A percentile compares a stretch with the other conserved stretches of the same genome.
These are phyloP conservation scores for Zosterops lateralis DNA, from an alignment of 2,113 vertebrate species.

Conservation along the genomic window DNA sequence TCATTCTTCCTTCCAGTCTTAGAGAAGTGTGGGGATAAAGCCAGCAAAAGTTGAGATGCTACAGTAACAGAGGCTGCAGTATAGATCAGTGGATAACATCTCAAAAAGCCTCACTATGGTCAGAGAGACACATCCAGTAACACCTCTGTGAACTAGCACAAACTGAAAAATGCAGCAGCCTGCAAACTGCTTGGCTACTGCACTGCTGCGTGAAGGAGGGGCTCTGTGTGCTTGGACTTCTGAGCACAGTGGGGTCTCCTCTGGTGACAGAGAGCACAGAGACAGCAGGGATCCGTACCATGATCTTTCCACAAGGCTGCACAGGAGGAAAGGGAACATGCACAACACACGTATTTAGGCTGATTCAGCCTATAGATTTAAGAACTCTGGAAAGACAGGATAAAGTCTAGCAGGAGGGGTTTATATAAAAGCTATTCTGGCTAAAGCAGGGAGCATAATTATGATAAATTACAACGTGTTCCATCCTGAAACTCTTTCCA, in stretches of 20 bases:
- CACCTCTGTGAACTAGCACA: fast-evolving
- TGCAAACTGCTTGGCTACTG: fast-evolving
- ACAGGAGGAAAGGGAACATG: background rate
- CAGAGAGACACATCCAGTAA: background rate
- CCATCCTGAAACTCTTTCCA: background rate
- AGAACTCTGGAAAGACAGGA: background rate
- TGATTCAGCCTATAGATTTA: background rate
- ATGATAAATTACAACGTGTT: background rate
- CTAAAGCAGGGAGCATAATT: background rate
- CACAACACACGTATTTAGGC: background rate
- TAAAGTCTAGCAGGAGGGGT: background rate
- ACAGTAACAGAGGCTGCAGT: background rate
- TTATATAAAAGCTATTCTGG: background rate
- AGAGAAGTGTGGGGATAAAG: background rate
- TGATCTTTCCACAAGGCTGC: background rate
- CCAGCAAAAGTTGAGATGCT: background rate
- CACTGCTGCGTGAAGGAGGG: background rate
- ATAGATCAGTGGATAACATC: background rate
- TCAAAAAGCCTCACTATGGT: background rate
- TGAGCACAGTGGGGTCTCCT: background rate
- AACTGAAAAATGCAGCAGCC: background rate
- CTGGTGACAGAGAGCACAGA: background rate
- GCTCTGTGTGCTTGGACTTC: background rate
- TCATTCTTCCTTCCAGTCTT: background rate
- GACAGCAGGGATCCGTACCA: background rate